Percentiles rank a stretch among this genome's conserved stretches.
Evolutionary conservation across 2,113 vertebrate species (phyloP).

Genomic region (Clupea harengus): DNA sequence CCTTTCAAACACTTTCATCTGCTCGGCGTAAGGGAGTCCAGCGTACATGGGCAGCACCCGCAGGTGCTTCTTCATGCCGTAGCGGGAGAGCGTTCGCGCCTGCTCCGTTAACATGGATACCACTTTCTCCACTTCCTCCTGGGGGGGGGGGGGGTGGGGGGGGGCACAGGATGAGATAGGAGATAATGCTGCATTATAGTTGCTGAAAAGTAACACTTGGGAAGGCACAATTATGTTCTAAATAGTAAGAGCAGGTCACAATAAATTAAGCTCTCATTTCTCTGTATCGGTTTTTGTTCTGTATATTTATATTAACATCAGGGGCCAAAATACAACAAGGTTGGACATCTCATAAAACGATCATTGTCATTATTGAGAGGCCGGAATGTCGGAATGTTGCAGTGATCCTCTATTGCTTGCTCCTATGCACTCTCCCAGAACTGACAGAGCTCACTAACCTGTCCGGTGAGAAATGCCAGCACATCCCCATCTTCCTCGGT

Average conservation of each 20-base stretch:
- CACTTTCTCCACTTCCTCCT: conserved; percentile 97
- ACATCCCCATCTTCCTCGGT: conserved; percentile 91
- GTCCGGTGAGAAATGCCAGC: conserved; percentile 92
- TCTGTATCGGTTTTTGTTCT: background rate
- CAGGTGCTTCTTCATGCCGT: conserved; percentile 92
- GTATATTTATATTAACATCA: background rate
- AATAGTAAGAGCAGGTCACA: no score
- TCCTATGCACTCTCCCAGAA: background rate
- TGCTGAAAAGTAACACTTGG: background rate
- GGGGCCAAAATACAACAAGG: background rate
- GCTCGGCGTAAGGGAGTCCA: conserved; percentile 87
- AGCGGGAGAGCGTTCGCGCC: conserved; percentile 83
- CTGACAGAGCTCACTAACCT: conserved; percentile 69
- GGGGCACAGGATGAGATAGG: background rate
- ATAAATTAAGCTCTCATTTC: background rate
- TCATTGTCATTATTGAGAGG: background rate
- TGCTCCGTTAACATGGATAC: conserved; percentile 91
- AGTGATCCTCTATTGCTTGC: background rate
- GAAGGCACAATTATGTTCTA: no score
- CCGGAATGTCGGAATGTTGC: background rate
- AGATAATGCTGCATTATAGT: background rate
- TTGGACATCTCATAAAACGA: background rate
- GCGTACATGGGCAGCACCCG: conserved; percentile 95
- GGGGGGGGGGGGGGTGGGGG: conserved; percentile 25
- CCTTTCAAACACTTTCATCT: conserved; percentile 95